Conservation (phyloP, 2,113 vertebrate species). For the Mirounga angustirostris region DNA sequence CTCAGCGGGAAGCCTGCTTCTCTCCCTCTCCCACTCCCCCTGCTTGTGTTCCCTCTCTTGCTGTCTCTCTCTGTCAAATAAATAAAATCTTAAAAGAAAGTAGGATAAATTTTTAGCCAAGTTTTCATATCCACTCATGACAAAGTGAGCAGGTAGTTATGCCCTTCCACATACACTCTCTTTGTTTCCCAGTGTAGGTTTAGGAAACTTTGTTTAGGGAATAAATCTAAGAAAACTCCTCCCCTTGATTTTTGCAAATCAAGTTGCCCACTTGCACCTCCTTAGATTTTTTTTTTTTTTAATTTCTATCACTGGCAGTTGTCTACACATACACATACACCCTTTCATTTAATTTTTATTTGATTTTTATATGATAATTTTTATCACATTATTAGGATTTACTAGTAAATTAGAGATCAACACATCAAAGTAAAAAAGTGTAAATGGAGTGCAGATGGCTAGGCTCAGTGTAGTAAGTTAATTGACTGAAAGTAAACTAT, state of each 20-base stretch:
- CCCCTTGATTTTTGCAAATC: neutral
- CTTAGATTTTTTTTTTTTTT: conserved; percentile 33
- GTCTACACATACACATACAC: neutral
- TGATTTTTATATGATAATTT: neutral
- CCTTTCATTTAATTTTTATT: neutral
- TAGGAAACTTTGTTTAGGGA: neutral
- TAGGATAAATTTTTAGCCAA: neutral
- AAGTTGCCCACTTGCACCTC: neutral
- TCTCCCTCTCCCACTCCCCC: too few relatives aligned
- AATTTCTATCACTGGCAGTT: neutral
- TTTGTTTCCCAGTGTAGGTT: neutral
- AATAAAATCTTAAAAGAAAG: too few relatives aligned
- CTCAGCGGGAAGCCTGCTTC: too few relatives aligned
- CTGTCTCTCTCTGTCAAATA: too few relatives aligned
- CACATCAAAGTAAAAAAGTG: neutral
- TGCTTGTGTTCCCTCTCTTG: too few relatives aligned
- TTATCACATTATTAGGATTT: neutral
- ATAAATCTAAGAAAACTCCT: neutral
- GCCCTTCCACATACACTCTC: neutral
- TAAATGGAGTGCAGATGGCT: neutral
- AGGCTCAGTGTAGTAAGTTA: neutral
- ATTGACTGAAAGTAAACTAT: neutral
- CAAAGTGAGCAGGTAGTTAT: neutral
- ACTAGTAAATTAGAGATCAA: neutral
- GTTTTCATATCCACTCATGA: neutral